Conservation (phyloP, 2,888 invertebrate genomes). For the Stenodema calcarata region DNA sequence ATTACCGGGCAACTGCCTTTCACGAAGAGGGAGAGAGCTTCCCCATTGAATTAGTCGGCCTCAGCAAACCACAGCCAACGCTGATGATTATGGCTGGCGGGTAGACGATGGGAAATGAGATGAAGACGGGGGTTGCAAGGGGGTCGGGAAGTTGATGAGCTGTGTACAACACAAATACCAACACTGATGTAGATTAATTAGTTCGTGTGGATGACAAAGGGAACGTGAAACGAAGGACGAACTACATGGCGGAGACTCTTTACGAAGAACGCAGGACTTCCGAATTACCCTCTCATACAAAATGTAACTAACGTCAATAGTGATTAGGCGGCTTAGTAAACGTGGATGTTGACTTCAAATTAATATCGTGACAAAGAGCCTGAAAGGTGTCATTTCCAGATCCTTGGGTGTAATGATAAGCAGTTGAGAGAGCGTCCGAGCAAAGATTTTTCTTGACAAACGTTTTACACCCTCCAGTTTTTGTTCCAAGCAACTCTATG, state of each 20-base stretch:
- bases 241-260: not conserved
- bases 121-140: not conserved
- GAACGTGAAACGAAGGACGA: not conserved
- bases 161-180: slow-evolving; percentile 10
- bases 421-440: no score
- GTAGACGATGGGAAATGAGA: not conserved
- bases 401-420: no score
- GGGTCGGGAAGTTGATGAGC: slow-evolving; percentile 8
- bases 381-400: no score
- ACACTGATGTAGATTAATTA: slow-evolving; percentile 16
- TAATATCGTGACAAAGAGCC: no score
- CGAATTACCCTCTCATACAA: not conserved
- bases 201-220: not conserved
- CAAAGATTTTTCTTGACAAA: no score
- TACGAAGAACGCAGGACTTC: not conserved
- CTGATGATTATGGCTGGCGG: not conserved
- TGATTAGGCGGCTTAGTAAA: not conserved
- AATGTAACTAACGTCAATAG: not conserved
- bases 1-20: not conserved
- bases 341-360: not conserved
- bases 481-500: no score
- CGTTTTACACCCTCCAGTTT: no score
- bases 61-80: not conserved
- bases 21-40: not conserved
- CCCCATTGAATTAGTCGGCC: not conserved